Base-by-base conservation (phyloP, 2,113 vertebrate genomes). In the Peromyscus maniculatus region DNA sequence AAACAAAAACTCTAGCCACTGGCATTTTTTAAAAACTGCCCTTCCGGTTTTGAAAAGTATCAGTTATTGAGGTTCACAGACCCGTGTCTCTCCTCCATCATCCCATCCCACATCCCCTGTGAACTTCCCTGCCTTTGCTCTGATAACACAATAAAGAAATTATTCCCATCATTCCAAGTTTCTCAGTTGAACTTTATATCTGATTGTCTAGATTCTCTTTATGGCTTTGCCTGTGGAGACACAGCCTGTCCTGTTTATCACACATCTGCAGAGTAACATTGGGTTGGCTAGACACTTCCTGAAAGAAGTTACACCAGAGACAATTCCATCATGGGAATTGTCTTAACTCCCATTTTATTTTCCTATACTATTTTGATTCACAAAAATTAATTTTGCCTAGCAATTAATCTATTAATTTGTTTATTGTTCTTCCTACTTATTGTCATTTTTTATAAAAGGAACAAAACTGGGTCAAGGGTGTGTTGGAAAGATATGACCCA, bases 361-460 rank as follows among this genome's bases (percentile, higher is more conserved):
- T 93, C 87, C 71, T 78, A 59, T n/a, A 4, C 28, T 95, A 69
- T 95, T 97, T 79, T 92, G 69, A 94, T 84, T 95, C 64, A 66
- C 75, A 91, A 62, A 78, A 49, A 84, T 91, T 90, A 88, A 84
- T 97, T 94, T 87, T 84, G 55, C 69, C 26, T 43, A 82, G n/a
- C 72, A 82, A 86, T 87, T 84, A 87, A 62, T 66, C n/a, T 89
- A 57, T 78, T 87, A 59, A 46, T 75, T 84, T 87, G 87, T 49
- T 88, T 91, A 67, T 71, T 92, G 11, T 87, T 90, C 57, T 43
- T 72, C 3, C 80, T 52, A 33, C 52, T 83, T 92, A 77, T n/a
- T 95, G 28, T 87, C 87, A 39, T 93, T 94, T 96, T 13, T 64
- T 55, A 69, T 77, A 93, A 93, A 89, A 77, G 64, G 39, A 55